Conservation (phyloP, 2,888 invertebrate species). For the Stegana nigrithorax region DNA sequence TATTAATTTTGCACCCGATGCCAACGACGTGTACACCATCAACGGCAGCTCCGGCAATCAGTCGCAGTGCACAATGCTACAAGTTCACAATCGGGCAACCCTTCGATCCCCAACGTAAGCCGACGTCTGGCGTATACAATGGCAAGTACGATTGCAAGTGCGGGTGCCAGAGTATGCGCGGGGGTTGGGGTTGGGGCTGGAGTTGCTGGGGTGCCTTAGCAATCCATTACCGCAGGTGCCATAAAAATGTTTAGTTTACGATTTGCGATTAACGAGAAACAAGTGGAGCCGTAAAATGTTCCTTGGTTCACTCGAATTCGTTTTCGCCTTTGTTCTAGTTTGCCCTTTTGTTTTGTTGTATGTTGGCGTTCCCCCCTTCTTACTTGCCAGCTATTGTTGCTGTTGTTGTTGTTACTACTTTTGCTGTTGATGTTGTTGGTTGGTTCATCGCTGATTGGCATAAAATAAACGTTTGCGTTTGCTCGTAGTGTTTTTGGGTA, state of each 20-base stretch:
- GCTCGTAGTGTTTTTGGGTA: too few species aligned
- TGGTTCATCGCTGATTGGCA: constrained; percentile 6
- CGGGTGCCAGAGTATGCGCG: too few species aligned
- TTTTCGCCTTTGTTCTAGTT: background rate
- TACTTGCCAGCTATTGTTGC: too few species aligned
- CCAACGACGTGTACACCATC: constrained; percentile 27
- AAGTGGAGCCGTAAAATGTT: constrained; percentile 54
- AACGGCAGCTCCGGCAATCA: background rate
- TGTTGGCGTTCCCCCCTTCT: background rate
- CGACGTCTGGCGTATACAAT: background rate
- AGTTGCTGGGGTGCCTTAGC: constrained; percentile 39
- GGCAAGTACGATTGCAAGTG: too few species aligned
- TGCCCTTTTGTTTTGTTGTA: background rate
- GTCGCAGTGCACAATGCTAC: background rate
- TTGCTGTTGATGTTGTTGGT: background rate
- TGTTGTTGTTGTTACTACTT: background rate
- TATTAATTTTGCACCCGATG: constrained; percentile 56
- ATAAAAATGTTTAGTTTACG: constrained; percentile 60
- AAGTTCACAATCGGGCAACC: background rate
- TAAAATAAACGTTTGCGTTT: constrained; percentile 4
- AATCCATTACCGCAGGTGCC: constrained; percentile 61
- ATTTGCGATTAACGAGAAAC: constrained; percentile 60
- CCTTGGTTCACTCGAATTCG: constrained; percentile 7
- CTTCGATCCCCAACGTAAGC: too few species aligned
- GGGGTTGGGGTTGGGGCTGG: background rate